These are phyloP conservation scores for Acropora tenuis DNA, from an alignment of 64 coral and sea anemone species.

Conservation along the genomic window DNA sequence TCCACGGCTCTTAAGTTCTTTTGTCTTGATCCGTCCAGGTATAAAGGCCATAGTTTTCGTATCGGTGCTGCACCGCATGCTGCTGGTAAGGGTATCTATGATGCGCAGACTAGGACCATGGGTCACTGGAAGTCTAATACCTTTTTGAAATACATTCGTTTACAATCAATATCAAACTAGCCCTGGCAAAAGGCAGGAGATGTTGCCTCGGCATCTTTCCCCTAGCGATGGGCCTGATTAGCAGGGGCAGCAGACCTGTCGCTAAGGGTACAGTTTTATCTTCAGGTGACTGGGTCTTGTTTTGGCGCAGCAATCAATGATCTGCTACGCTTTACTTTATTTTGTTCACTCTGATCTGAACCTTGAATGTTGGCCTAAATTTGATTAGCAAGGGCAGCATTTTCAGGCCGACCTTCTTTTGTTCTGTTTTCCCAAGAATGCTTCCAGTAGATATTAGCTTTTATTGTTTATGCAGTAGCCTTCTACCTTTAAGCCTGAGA, in stretches of 20 bases:
- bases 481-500: neutral
- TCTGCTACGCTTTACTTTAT: neutral
- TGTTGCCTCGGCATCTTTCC: no score
- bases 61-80: no score
- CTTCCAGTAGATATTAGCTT: no score
- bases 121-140: no score
- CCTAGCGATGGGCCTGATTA: neutral
- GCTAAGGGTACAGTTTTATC: neutral
- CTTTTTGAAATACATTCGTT: no score
- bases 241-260: neutral
- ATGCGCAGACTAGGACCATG: neutral
- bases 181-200: no score
- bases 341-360: no score
- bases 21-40: slow-evolving; percentile 20
- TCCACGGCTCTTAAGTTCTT: neutral
- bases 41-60: no score
- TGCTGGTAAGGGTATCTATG: neutral
- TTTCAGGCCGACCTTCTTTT: neutral
- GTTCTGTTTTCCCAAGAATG: no score
- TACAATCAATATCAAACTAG: neutral
- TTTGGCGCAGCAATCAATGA: neutral
- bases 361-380: no score
- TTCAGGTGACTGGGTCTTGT: neutral
- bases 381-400: neutral
- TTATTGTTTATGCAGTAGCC: neutral